phyloP scores from a whole-genome alignment of 1,140 invertebrate species.

The Drosophila setifemur region DNA sequence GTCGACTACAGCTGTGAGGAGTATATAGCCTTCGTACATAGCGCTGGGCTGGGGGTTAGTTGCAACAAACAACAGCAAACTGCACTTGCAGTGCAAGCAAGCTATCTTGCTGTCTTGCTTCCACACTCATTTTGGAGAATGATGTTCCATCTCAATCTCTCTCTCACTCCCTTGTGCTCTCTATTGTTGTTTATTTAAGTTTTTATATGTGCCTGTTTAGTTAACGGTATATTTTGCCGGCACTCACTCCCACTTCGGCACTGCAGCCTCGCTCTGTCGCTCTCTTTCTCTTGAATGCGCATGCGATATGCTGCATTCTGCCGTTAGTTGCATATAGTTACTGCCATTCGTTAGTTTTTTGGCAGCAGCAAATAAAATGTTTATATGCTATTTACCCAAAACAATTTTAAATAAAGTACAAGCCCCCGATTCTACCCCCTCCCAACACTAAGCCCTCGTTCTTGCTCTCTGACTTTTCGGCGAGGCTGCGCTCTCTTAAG shows the following conservation, averaged over 20 bases:
- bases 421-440: constrained; percentile 12
- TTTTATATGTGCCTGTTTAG: constrained; percentile 80
- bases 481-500: constrained; percentile 13
- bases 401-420: constrained; percentile 81
- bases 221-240: constrained; percentile 73
- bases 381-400: constrained; percentile 80
- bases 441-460: constrained; percentile 4
- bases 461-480: constrained; percentile 6
- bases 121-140: constrained; percentile 15
- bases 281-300: constrained; percentile 35
- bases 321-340: constrained; percentile 49
- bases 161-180: constrained; percentile 13
- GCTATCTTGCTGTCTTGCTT: constrained; percentile 10
- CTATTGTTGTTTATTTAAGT: constrained; percentile 81
- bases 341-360: constrained; percentile 61
- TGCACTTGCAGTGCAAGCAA: constrained; percentile 43
- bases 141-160: constrained; percentile 1
- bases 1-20: constrained; percentile 39
- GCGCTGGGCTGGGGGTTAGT: constrained; percentile 59
- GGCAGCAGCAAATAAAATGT: constrained; percentile 80
- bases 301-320: constrained; percentile 62
- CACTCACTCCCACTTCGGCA: constrained; percentile 27
- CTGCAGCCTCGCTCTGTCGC: constrained; percentile 11
- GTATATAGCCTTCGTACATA: constrained; percentile 30
- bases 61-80: constrained; percentile 79